phyloP scores from a whole-genome alignment of 2,797 vertebrate species.

The Dendrocincla tyrannina region DNA sequence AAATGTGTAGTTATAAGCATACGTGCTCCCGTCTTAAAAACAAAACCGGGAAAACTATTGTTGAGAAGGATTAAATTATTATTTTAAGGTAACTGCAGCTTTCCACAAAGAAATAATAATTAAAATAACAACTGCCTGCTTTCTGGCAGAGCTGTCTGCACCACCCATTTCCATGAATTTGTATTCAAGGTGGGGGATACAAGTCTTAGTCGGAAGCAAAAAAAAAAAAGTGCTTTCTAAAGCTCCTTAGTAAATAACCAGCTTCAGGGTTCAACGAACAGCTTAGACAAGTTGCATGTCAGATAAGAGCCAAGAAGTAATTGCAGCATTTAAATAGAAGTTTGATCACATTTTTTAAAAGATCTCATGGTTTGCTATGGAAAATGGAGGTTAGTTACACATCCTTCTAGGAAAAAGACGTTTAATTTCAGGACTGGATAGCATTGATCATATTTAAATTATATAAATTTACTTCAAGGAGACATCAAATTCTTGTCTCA shows the following conservation, averaged over 20 bases:
- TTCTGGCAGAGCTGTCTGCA: conserved; percentile 50
- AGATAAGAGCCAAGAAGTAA: conserved; percentile 45
- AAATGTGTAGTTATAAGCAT: conserved; percentile 17
- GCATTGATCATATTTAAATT: background rate
- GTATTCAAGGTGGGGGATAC: conserved; percentile 49
- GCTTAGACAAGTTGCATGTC: conserved; percentile 44
- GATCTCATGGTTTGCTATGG: conserved; percentile 23
- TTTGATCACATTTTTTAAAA: conserved; percentile 33
- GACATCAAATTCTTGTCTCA: background rate
- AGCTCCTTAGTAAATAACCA: conserved; percentile 70
- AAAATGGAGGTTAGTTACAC: conserved; percentile 33
- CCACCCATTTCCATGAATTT: conserved; percentile 76
- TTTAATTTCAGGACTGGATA: background rate
- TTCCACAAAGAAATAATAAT: conserved; percentile 64
- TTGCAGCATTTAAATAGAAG: conserved; percentile 62
- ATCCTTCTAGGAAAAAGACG: background rate
- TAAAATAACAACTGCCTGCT: conserved; percentile 64
- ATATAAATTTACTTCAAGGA: background rate
- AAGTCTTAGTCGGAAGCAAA: conserved; percentile 12
- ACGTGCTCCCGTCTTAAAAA: conserved; percentile 27
- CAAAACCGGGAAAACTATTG: conserved; percentile 51
- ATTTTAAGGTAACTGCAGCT: conserved; percentile 52
- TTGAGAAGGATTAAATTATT: conserved; percentile 62
- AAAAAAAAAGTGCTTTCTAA: conserved; percentile 31
- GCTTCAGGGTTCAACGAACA: conserved; percentile 67